Conservation (phyloP, 2,888 invertebrate species). For the Vanessa cardui region DNA sequence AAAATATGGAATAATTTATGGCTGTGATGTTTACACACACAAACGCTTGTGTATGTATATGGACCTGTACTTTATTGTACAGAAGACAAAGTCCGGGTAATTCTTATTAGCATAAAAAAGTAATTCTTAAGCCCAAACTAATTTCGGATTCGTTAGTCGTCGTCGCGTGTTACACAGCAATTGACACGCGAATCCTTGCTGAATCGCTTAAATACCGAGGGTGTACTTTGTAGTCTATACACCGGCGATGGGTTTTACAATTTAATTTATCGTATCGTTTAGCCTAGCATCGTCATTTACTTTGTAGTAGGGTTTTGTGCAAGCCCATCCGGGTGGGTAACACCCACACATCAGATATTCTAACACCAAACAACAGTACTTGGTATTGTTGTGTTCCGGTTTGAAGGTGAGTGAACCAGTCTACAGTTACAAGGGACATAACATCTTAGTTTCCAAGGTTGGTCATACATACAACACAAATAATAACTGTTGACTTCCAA, state of each 20-base stretch:
- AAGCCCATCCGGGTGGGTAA: too few relatives aligned
- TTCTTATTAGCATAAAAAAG: slow-evolving; percentile 59
- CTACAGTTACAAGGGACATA: too few relatives aligned
- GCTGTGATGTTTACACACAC: slow-evolving; percentile 2
- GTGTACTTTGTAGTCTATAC: background rate
- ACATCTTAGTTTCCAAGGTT: too few relatives aligned
- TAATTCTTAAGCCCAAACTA: slow-evolving; percentile 50
- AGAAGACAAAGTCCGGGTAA: slow-evolving; percentile 38
- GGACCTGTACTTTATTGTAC: too few relatives aligned
- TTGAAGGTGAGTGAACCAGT: too few relatives aligned
- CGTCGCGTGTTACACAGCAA: slow-evolving; percentile 50
- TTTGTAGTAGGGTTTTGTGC: too few relatives aligned
- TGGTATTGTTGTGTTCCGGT: too few relatives aligned
- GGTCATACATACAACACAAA: too few relatives aligned
- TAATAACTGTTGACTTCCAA: too few relatives aligned
- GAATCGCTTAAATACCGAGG: slow-evolving; percentile 28
- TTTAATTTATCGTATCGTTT: background rate
- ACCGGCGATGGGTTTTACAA: background rate
- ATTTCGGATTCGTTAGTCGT: slow-evolving; percentile 59
- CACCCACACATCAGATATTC: too few relatives aligned
- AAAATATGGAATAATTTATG: slow-evolving; percentile 31
- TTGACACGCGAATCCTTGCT: slow-evolving; percentile 53
- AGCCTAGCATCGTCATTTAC: background rate
- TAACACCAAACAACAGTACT: too few relatives aligned
- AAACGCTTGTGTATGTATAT: too few relatives aligned